phyloP scores from a whole-genome alignment of 2,888 invertebrate species.

The Limnephilus lunatus region DNA sequence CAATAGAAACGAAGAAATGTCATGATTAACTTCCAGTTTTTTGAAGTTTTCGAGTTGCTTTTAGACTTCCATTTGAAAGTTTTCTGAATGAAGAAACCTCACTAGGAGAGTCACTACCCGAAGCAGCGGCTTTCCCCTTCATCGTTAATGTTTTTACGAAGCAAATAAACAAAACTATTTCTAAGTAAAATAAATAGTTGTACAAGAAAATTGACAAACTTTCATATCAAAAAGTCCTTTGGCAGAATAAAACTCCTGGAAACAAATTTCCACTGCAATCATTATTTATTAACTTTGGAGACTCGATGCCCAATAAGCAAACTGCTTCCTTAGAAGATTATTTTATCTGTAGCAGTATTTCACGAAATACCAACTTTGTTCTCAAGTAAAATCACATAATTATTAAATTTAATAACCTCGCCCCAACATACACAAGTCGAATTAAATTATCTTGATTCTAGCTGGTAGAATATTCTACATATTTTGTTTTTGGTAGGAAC shows the following conservation, averaged over 20 bases:
- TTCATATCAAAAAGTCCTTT: slow-evolving; percentile 9
- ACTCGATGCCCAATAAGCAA: slow-evolving; percentile 25
- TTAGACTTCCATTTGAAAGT: background rate
- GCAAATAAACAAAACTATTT: slow-evolving; percentile 34
- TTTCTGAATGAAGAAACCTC: slow-evolving; percentile 8
- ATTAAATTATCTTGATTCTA: background rate
- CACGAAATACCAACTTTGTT: slow-evolving; percentile 10
- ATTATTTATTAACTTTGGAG: slow-evolving; percentile 34
- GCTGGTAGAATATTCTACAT: background rate
- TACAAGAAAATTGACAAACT: slow-evolving; percentile 24
- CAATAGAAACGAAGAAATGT: background rate
- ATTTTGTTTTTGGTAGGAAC: background rate
- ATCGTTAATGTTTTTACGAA: slow-evolving; percentile 36
- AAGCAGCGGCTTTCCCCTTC: background rate
- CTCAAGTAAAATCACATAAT: background rate
- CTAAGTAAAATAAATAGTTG: slow-evolving; percentile 27
- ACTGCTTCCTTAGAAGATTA: background rate
- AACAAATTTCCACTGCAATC: slow-evolving; percentile 34
- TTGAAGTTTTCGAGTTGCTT: background rate
- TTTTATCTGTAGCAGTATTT: background rate
- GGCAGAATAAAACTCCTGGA: background rate
- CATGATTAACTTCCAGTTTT: background rate
- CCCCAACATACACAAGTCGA: background rate
- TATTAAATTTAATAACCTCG: background rate
- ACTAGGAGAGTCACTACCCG: background rate